These are phyloP conservation scores for Ganaspis sp. DNA, from an alignment of 1,140 invertebrate genomes.

Conservation along the genomic window DNA sequence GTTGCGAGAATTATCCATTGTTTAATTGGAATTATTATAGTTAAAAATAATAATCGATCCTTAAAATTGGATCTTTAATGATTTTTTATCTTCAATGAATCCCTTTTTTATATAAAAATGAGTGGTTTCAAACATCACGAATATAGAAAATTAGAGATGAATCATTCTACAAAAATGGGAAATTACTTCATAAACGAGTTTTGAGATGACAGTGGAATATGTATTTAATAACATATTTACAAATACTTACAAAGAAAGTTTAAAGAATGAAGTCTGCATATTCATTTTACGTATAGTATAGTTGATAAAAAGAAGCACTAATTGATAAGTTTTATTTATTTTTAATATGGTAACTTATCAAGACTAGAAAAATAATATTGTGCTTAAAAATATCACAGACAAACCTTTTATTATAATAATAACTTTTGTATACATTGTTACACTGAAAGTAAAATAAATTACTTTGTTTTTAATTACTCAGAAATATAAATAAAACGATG, in stretches of 20 bases:
- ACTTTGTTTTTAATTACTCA: background rate
- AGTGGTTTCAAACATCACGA: background rate
- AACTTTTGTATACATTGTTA: background rate
- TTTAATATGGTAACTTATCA: background rate
- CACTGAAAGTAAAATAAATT: no score
- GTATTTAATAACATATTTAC: no score
- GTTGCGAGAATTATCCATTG: background rate
- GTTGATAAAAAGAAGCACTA: background rate
- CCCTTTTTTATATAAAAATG: background rate
- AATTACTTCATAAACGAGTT: constrained; percentile 4
- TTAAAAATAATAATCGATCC: no score
- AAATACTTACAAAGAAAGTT: no score
- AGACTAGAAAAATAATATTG: background rate
- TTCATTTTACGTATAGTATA: background rate
- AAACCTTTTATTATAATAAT: background rate
- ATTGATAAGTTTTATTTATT: background rate
- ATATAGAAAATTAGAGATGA: background rate
- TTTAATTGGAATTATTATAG: background rate
- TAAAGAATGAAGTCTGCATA: no score
- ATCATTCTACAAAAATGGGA: constrained; percentile 13
- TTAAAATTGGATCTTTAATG: background rate
- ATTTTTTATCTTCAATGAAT: background rate
- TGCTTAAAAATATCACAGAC: background rate
- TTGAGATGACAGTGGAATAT: background rate
- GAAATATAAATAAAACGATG: background rate